These are phyloP conservation scores for Tachycineta bicolor DNA, from an alignment of 2,113 vertebrate genomes.

Conservation along the genomic window DNA sequence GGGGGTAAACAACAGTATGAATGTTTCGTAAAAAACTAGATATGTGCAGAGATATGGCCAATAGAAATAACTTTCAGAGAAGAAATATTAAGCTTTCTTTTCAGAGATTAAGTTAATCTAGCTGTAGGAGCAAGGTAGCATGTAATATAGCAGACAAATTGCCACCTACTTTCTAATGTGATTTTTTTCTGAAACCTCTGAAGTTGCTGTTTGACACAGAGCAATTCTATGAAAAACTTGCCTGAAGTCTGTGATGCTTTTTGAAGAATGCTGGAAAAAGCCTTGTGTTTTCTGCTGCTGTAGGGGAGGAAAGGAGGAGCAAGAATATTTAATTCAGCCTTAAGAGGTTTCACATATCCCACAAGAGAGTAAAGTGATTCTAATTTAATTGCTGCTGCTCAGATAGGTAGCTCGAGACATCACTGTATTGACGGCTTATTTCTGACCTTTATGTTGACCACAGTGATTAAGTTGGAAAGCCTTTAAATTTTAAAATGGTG, in stretches of 20 bases:
- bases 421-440: neutral
- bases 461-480: slow-evolving; percentile 3
- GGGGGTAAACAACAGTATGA: neutral
- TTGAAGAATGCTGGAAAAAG: neutral
- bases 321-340: slow-evolving; percentile 12
- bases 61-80: neutral
- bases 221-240: neutral
- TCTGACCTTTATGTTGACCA: slow-evolving; percentile 30
- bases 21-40: neutral
- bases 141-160: neutral
- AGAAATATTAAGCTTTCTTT: neutral
- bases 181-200: neutral
- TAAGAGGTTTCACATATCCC: slow-evolving; percentile 1
- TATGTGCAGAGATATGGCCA: neutral
- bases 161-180: neutral
- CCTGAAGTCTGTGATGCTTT: neutral
- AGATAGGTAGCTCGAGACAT: neutral
- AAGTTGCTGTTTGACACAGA: neutral
- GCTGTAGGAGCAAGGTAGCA: neutral
- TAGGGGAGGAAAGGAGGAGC: neutral
- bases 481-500: neutral
- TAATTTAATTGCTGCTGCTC: slow-evolving; percentile 1
- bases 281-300: neutral
- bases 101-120: neutral
- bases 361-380: slow-evolving; percentile 6